Evolutionary conservation across 2,113 vertebrate species (phyloP).

Genomic region (Cnemophilus loriae): DNA sequence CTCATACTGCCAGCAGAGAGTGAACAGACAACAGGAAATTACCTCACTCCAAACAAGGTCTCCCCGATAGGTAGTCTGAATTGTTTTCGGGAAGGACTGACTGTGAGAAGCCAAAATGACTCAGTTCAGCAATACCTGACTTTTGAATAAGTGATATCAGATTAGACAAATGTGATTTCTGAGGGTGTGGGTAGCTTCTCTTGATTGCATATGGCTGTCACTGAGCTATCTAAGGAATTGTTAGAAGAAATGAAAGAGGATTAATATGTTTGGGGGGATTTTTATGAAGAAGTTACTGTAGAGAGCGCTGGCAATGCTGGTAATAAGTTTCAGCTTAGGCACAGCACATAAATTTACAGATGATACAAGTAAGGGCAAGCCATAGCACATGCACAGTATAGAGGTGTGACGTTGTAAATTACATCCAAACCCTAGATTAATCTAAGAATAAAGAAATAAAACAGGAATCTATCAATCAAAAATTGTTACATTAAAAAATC

Average conservation of each 20-base stretch:
- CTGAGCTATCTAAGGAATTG: neutral
- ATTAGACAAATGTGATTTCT: neutral
- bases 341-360: accelerated
- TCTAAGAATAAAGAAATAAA: constrained; percentile 7
- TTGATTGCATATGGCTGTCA: neutral
- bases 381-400: neutral
- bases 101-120: neutral
- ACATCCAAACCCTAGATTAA: neutral
- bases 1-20: neutral
- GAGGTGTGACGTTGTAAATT: neutral
- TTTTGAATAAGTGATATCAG: neutral
- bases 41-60: neutral
- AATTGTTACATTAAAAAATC: neutral
- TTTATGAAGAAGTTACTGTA: neutral
- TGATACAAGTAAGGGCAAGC: neutral
- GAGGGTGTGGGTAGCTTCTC: neutral
- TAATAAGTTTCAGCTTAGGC: neutral
- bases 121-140: neutral
- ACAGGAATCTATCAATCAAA: neutral
- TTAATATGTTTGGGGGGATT: neutral
- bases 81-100: neutral
- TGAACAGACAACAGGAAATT: neutral
- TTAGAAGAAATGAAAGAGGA: neutral
- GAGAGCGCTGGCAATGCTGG: neutral
- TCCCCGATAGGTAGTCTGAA: neutral